phyloP scores from a whole-genome alignment of 2,888 invertebrate genomes.

The Acleris sparsana region DNA sequence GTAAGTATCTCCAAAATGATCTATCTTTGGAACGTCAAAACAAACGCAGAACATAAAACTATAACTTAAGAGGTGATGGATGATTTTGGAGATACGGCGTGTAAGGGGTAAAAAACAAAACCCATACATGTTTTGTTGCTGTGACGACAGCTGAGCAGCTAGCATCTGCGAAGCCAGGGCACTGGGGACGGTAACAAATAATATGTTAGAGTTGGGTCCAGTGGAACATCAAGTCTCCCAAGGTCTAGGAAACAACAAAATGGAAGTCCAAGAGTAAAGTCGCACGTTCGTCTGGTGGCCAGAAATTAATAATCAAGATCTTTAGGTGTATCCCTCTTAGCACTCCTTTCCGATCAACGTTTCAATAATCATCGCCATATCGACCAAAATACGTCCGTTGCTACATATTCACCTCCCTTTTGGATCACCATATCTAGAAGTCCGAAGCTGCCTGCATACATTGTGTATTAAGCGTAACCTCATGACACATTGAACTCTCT shows the following conservation, averaged over 20 bases:
- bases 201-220: constrained; percentile 72
- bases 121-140: constrained; percentile 97
- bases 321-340: no score
- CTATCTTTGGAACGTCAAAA: constrained; percentile 41
- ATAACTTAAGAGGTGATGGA: constrained; percentile 38
- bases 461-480: no score
- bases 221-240: constrained; percentile 50
- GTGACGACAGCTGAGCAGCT: constrained; percentile 95
- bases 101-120: constrained; percentile 76
- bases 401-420: no score
- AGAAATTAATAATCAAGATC: not conserved
- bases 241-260: constrained; percentile 47
- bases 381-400: no score
- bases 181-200: constrained; percentile 90
- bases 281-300: constrained; percentile 55
- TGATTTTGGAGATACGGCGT: constrained; percentile 57
- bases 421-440: no score
- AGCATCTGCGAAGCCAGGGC: constrained; percentile 98
- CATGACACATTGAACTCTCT: no score
- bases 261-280: constrained; percentile 50
- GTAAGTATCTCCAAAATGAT: constrained; percentile 74
- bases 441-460: no score
- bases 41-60: not conserved
- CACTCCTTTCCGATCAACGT: no score
- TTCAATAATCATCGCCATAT: no score